A percentile compares a stretch with the other conserved stretches of the same genome.
phyloP scores from a whole-genome alignment of 2,797 vertebrate genomes.

The Eulemur albifrons region DNA sequence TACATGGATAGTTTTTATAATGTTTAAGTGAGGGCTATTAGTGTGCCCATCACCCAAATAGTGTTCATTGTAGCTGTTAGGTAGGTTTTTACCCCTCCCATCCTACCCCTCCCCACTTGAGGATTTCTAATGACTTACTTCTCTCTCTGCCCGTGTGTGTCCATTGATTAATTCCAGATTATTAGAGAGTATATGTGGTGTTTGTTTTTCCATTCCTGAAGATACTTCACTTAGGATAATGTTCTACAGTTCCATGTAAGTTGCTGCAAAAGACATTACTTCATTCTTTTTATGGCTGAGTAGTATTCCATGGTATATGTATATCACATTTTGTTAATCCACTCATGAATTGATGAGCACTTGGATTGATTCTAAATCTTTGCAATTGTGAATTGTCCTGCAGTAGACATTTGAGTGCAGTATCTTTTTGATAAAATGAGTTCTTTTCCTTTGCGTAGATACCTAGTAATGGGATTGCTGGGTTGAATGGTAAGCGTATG shows the following conservation, averaged over 20 bases:
- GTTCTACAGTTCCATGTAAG: background rate
- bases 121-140: background rate
- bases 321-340: background rate
- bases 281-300: background rate
- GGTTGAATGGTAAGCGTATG: background rate
- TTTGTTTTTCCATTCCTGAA: background rate
- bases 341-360: background rate
- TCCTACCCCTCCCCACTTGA: background rate
- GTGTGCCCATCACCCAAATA: background rate
- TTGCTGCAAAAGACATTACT: background rate
- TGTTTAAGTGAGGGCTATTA: background rate
- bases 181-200: background rate
- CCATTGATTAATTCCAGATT: background rate
- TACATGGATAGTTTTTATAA: background rate
- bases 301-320: background rate
- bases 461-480: background rate
- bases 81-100: background rate
- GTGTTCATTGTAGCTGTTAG: background rate
- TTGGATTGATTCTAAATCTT: background rate
- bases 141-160: background rate
- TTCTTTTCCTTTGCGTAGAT: background rate
- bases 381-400: background rate
- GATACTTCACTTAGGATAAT: background rate
- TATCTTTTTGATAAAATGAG: background rate
- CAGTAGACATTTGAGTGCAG: background rate